Evolutionary conservation across 2,888 invertebrate species (phyloP), one percentile per base, ranked within the genome.

Genomic region (Pyrrhia umbra): DNA sequence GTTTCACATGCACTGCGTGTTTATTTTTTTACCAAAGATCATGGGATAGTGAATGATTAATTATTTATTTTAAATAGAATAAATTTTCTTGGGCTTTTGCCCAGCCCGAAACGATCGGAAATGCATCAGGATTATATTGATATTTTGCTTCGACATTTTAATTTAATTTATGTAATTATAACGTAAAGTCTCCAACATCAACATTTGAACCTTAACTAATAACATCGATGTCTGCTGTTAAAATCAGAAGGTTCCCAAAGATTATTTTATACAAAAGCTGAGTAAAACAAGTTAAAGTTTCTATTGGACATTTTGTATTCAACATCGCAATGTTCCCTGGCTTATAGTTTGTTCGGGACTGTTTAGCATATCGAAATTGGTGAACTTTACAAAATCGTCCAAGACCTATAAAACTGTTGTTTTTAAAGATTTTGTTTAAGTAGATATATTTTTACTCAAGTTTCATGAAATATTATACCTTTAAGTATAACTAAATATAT

Each of bases 231-330:
- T 60, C 18, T 10, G 18, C 23, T n/a, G 30, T 25, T 8, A 9
- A 21, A 5, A 15, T 43, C 10, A 34, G 13, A 30, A n/a, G 15
- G 34, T 13, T 16, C 37, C 13, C 13, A 27, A 30, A 34, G n/a
- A 64, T 46, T 13, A 9, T 30, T 37, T 30, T 46, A 67, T 56
- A 18, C 30, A 37, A 13, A n/a, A n/a, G 34, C 47, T 23, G 42
- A 58, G 13, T 68, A 68, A 58, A 43, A 27, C 60, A 65, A 65
- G 57, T 49, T 59, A 59, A 59, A 68, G 15, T 65, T 68, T 58
- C 18, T 15, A 49, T 49, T 43, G 15, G 27, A 43, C 27, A 65
- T 65, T 37, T 68, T 68, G 68, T 68, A 37, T 65, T 68, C 15
- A 49, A 42, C 10, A 30, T 18, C 42, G 37, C 60, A 59, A 65